These are phyloP conservation scores for Olivierus martensii DNA, from an alignment of 1,140 invertebrate genomes.

Conservation along the genomic window DNA sequence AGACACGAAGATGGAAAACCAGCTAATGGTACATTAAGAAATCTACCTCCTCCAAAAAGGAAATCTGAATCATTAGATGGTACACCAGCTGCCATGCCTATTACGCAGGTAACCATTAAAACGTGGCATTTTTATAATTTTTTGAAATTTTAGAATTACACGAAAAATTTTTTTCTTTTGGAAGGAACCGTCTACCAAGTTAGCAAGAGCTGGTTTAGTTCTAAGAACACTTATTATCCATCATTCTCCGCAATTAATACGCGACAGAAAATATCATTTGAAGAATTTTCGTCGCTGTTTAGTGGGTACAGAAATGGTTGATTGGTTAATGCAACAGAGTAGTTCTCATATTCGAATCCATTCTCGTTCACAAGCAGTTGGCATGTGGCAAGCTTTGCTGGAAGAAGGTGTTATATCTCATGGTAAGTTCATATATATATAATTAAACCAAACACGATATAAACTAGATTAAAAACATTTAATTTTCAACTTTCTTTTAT, in stretches of 20 bases:
- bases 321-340: constrained; percentile 50
- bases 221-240: constrained; percentile 50
- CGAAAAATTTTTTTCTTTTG: neutral
- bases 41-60: neutral
- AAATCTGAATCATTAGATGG: constrained; percentile 7
- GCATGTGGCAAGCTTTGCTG: constrained; percentile 70
- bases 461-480: too few relatives aligned
- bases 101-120: constrained; percentile 23
- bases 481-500: too few relatives aligned
- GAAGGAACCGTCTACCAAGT: constrained; percentile 42
- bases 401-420: constrained; percentile 66
- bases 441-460: constrained; percentile 21
- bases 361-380: constrained; percentile 55
- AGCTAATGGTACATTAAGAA: neutral
- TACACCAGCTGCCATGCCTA: constrained; percentile 24
- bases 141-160: neutral
- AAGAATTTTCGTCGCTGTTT: constrained; percentile 33
- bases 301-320: constrained; percentile 54
- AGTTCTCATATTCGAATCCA: constrained; percentile 31
- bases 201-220: constrained; percentile 51
- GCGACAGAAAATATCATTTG: constrained; percentile 40
- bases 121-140: too few relatives aligned
- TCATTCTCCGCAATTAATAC: constrained; percentile 44
- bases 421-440: constrained; percentile 37
- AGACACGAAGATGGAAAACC: neutral